Conservation (phyloP, 2,888 invertebrate genomes). For the Trichopria drosophilae region DNA sequence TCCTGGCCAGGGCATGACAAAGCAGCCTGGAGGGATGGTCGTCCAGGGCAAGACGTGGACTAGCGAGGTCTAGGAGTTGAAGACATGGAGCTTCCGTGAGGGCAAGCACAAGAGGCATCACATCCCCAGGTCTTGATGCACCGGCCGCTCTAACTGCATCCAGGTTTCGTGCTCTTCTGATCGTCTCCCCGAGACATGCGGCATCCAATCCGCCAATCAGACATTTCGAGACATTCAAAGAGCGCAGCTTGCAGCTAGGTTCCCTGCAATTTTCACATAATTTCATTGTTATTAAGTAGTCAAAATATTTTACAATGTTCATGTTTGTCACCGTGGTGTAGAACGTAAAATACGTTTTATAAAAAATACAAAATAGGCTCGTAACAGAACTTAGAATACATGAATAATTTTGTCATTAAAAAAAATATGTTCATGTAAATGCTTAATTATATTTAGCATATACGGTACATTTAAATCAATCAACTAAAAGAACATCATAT, state of each 20-base stretch:
- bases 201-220: constrained; percentile 62
- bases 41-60: constrained; percentile 61
- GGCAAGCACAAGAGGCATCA: constrained; percentile 62
- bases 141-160: constrained; percentile 63
- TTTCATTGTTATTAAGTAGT: too few species aligned
- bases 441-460: too few species aligned
- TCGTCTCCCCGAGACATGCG: constrained; percentile 63
- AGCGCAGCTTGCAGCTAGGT: constrained; percentile 61
- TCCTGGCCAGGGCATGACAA: constrained; percentile 59
- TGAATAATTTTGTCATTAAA: too few species aligned
- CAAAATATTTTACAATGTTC: too few species aligned
- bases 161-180: constrained; percentile 60
- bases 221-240: constrained; percentile 64
- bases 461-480: too few species aligned
- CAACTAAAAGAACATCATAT: too few species aligned
- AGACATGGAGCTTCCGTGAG: constrained; percentile 62
- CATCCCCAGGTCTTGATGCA: constrained; percentile 62
- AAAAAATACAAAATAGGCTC: too few species aligned
- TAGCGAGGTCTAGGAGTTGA: constrained; percentile 62
- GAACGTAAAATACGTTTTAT: not conserved
- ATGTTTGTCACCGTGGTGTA: too few species aligned
- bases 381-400: too few species aligned
- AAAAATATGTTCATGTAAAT: too few species aligned
- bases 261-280: constrained; percentile 59
- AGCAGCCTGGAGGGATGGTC: constrained; percentile 61